Base-by-base conservation (phyloP, 1,140 invertebrate genomes). In the Drosophila kurseongensis region DNA sequence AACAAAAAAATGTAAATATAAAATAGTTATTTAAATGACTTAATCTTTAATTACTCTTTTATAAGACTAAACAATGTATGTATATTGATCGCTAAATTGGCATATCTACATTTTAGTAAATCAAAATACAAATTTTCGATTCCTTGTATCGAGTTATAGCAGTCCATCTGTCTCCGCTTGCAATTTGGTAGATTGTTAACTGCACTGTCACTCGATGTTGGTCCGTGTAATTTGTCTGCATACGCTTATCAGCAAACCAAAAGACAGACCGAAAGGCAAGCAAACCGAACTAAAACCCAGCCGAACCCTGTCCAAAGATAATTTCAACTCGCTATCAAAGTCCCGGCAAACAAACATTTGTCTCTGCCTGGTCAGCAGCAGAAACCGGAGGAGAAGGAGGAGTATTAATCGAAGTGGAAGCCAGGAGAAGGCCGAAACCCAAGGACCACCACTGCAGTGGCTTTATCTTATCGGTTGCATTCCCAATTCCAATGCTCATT, bases 301-400 rank as follows among this genome's bases (percentile, higher is more conserved):
- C n/a, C n/a, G 13, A 65, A 32, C 27, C 41, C 42, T 40, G 51
- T 61, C 58, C 36, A 50, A 50, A 74, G 78, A 80, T 77, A 72
- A 81, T 74, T 77, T 61, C 36, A 54, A 35, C 42, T 66, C 42
- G 56, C 57, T 75, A 83, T 82, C 80, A 83, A 76, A 72, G 67
- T 68, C 54, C 54, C 35, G 47, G 52, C 75, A 88, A 88, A 83
- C 76, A 88, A 83, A 88, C 83, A 88, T 88, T 88, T 88, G 72
- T 88, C 83, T 83, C 63, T 75, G 71, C 50, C 60, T 54, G 57
- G 59, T 55, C 68, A 61, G 52, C 32, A 14, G 18, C 52, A 55
- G 13, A 48, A 57, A 10, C 27, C 16, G 27, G 42, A n/a, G 12
- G 38, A 40, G 40, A 47, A 35, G 35, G 16, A 29, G 23, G n/a